Percentiles rank a stretch among this genome's conserved stretches.
phyloP scores from a whole-genome alignment of 1,140 invertebrate species.

The Chrysopa pallens region DNA sequence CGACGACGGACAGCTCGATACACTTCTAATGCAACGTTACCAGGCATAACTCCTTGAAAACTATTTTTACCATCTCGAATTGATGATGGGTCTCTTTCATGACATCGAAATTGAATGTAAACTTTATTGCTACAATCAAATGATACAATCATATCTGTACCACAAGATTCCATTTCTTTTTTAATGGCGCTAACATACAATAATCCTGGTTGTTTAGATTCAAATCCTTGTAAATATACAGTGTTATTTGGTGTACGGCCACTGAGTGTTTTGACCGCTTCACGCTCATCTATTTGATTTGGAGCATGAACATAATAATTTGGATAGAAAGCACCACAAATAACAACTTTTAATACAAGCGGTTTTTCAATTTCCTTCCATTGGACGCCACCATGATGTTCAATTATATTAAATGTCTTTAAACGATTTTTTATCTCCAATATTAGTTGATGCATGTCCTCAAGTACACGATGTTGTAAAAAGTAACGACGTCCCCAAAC shows the following conservation, averaged over 20 bases:
- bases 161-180: slow-evolving; percentile 25
- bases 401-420: slow-evolving; percentile 28
- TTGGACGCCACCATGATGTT: slow-evolving; percentile 15
- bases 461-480: slow-evolving; percentile 51
- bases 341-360: slow-evolving; percentile 44
- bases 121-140: slow-evolving; percentile 38
- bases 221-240: slow-evolving; percentile 54
- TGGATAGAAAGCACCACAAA: slow-evolving; percentile 79
- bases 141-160: slow-evolving; percentile 32
- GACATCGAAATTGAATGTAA: slow-evolving; percentile 36
- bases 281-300: slow-evolving; percentile 27
- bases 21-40: slow-evolving; percentile 45
- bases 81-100: slow-evolving; percentile 9
- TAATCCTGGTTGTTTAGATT: slow-evolving; percentile 45
- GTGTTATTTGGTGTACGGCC: slow-evolving; percentile 58
- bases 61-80: slow-evolving; percentile 11
- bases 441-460: slow-evolving; percentile 52
- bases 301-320: slow-evolving; percentile 57
- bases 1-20: slow-evolving; percentile 63
- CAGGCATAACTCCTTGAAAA: slow-evolving; percentile 26
- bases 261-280: slow-evolving; percentile 41
- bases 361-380: slow-evolving; percentile 29
- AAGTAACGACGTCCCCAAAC: slow-evolving; percentile 55
- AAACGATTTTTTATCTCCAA: slow-evolving; percentile 48
- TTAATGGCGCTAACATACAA: slow-evolving; percentile 46